Evolutionary conservation across 2,113 vertebrate species (phyloP).

Genomic region (Pomatostomus ruficeps): DNA sequence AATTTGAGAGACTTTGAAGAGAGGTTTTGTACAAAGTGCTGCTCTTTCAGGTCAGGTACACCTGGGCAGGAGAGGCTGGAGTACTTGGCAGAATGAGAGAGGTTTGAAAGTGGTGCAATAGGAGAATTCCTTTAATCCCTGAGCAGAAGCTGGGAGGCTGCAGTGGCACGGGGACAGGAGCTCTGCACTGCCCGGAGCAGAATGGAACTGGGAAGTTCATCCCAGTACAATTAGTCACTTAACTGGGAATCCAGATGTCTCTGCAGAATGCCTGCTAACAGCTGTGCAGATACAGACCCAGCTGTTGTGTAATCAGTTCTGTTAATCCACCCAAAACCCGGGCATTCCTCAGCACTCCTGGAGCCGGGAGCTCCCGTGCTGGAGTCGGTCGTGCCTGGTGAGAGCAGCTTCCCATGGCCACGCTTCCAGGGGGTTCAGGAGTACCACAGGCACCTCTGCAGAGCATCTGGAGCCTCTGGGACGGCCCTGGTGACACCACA

Average conservation of each 20-base stretch:
- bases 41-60: background rate
- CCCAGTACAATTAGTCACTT: background rate
- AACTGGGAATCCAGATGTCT: conserved; percentile 4
- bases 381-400: rapidly evolving
- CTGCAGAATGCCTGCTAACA: background rate
- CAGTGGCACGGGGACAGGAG: background rate
- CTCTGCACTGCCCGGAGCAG: background rate
- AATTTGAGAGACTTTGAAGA: background rate
- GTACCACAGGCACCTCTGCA: background rate
- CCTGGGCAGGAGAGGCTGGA: background rate
- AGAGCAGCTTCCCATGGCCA: rapidly evolving
- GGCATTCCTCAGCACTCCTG: background rate
- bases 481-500: rapidly evolving
- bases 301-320: background rate
- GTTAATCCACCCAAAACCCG: background rate
- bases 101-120: background rate
- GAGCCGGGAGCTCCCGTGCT: background rate
- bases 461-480: background rate
- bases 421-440: rapidly evolving
- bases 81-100: rapidly evolving
- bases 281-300: background rate
- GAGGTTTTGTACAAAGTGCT: background rate
- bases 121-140: background rate
- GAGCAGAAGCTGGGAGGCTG: background rate
- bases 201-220: background rate